Evolutionary conservation across 2,888 invertebrate genomes (phyloP), one percentile per base, ranked within the genome.

Genomic region (Willowsia nigromaculata): DNA sequence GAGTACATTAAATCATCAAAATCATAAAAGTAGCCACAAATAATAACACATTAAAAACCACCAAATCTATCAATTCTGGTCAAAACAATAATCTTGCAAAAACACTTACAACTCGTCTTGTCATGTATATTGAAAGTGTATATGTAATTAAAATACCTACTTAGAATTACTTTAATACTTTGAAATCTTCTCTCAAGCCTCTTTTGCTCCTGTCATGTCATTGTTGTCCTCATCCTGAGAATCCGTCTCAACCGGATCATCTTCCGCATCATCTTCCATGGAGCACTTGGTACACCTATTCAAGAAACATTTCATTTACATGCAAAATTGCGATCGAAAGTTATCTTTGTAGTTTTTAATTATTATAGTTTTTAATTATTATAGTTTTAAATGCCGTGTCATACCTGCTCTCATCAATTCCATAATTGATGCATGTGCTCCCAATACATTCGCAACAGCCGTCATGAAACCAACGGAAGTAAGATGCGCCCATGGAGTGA

Each of bases 361-460:
- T n/a, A n/a, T n/a, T n/a, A n/a, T n/a, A n/a, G n/a, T n/a, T n/a
- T n/a, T 0, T 59, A 85, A 30, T 43, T n/a, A 76, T 76, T 13
- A 43, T 18, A 43, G 1, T 2, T 18, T 25, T n/a, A 50, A 71
- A 27, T 27, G 37, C 40, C 27, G 90, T n/a, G n/a, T n/a, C n/a
- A n/a, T 92, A 96, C 95, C 96, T 96, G 94, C 97, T 97, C 93
- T 97, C 97, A 93, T 97, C 97, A 90, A 97, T 96, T 0, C 98
- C 98, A 94, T 97, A 98, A 93, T 97, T 97, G 91, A 97, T 95
- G 93, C 98, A 98, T 71, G 96, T 96, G 91, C 96, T 96, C 0
- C 98, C 98, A 78, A 98, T 96, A 93, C 98, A 98, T 94, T 98
- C 97, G 94, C 98, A 98, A 93, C 98, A 98, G 0, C 98, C 98